Evolutionary conservation across 37 sponge, comb jelly and placozoan species (phyloP).

Genomic region (Halichondria panicea): DNA sequence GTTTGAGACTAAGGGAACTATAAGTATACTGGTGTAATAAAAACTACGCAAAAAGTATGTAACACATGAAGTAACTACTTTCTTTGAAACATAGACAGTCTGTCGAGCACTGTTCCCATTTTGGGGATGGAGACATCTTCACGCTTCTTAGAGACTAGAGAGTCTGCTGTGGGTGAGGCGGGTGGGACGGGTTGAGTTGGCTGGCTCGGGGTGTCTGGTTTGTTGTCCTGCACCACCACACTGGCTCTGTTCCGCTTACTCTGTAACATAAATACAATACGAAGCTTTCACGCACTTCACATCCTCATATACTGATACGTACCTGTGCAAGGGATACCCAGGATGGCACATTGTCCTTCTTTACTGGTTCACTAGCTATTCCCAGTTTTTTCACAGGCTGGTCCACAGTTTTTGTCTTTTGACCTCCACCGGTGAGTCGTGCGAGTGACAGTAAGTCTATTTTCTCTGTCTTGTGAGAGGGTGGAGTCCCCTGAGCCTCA

Average conservation of each 20-base stretch:
- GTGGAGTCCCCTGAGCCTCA: background rate
- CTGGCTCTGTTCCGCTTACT: constrained; percentile 19
- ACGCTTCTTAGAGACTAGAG: background rate
- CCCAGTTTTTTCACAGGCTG: constrained; percentile 32
- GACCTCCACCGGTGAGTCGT: too few species aligned
- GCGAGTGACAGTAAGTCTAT: too few species aligned
- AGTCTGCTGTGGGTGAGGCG: background rate
- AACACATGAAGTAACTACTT: background rate
- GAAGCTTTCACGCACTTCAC: background rate
- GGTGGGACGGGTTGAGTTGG: background rate
- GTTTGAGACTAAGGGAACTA: too few species aligned
- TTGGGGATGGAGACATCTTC: constrained; percentile 5
- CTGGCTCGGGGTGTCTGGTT: background rate
- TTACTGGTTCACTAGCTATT: constrained; percentile 7
- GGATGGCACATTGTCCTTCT: background rate
- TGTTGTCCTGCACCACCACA: background rate
- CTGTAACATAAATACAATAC: background rate
- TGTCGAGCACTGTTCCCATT: constrained; percentile 16
- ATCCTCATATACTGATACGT: background rate
- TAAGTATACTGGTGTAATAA: background rate
- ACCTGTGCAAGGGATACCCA: constrained; percentile 46
- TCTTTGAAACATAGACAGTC: constrained; percentile 48
- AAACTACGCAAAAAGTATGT: background rate
- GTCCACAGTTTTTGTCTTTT: constrained; percentile 33
- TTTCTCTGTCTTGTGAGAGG: background rate